Evolutionary conservation across 1,140 invertebrate species (phyloP), one percentile per base, ranked within the genome.

Genomic region (Cotesia typhae): DNA sequence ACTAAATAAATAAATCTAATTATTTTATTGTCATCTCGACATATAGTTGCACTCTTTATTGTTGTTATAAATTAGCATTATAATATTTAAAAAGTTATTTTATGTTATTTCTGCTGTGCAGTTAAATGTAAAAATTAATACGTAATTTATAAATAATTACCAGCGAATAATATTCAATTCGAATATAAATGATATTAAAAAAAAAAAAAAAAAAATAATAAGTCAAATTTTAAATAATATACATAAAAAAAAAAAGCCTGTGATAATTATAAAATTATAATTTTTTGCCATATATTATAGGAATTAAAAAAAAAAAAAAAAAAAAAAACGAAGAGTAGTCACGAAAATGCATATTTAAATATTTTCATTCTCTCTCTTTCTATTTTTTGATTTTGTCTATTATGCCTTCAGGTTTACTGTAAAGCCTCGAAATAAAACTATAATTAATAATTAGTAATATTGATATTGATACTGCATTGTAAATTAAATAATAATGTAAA

Each of bases 231-330:
- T 20, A 70, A 73, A 72, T 67, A 28, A 28, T 73, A 67, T 70
- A 68, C 36, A 72, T 41, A n/a, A n/a, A n/a, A n/a, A 75, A 51
- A 71, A 36, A 72, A 77, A 74, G 74, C 74, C 77, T 79, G 76
- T 79, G 75, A 79, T 77, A 67, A 76, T 37, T 68, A 73, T 72
- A 61, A 57, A 71, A 72, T 72, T 71, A 78, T 67, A 75, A 79
- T 77, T 79, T 78, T 78, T 70, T 60, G 59, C 68, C 78, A 52
- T 9, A 53, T 68, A 65, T 70, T 66, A 71, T 61, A 70, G 65
- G 70, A 65, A 28, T 28, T 28, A 35, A 41, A 17, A 28, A 53
- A 67, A 41, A 3, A 47, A 52, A 36, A 73, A 17, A 28, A 28
- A 57, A 65, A 70, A 65, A 57, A 10, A 74, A 76, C 64, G 38